Base-by-base conservation (phyloP, 2,888 invertebrate genomes). In the Drosophila eohydei region DNA sequence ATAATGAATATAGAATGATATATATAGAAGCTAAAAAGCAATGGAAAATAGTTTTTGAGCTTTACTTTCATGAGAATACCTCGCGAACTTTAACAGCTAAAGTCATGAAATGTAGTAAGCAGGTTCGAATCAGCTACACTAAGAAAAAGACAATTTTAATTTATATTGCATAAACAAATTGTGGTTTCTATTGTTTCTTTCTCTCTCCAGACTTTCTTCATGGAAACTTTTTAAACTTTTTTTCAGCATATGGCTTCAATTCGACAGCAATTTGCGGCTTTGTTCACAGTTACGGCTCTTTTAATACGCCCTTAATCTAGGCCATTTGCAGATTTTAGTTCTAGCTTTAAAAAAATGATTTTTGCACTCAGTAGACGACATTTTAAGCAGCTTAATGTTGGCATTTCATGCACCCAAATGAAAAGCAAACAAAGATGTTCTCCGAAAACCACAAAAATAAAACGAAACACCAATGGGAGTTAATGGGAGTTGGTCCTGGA, bases 381-480 rank as follows among this genome's bases (percentile, higher is more conserved):
- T 30, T 55, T 66, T 32, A 55, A 56, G 67, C 40, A 6, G 7
- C 40, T 41, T 48, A 30, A 41, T 67, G 40, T 67, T 41, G 40
- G 26, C 38, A 57, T 57, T 68, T 56, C 12, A n/a, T 38, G 14
- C 16, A n/a, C 6, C 14, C 9, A 54, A 70, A 70, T 55, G 32
- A 14, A 51, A 71, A 70, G 51, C 51, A 52, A 65, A 72, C 59
- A 63, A 52, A 11, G 59, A 51, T 30, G 14, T 14, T 21, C 26
- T 8, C 14, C 21, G 9, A 34, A 38, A 50, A 34, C 32, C 50
- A 50, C 34, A 50, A 34, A 50, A 55, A 32, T 4, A 55, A 50
- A 57, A 43, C 38, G 26, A 38, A 46, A 26, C 41, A 38, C 26
- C 11, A 60, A 50, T 16, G 46, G 34, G 8, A 8, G 32, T 43